Evolutionary conservation across 2,888 invertebrate species (phyloP), one percentile per base, ranked within the genome.

Genomic region (Byasa hedistus): DNA sequence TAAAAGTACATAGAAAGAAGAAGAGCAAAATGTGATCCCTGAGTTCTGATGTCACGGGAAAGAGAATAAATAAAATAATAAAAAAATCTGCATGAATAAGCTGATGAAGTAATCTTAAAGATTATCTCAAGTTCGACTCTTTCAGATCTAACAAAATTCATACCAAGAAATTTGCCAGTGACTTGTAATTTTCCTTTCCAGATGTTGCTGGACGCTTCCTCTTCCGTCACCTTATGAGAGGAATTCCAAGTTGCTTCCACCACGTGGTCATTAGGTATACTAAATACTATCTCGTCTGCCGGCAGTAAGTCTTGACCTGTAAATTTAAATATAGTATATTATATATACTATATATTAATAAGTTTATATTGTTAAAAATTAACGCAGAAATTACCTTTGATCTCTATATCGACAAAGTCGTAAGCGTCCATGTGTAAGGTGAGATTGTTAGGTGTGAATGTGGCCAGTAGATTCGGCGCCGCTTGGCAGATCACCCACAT

Each of bases 401-500:
- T 75, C 61, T 77, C 77, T 48, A 94, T 86, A 64, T 90, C 74
- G 60, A 93, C 80, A 32, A 82, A 83, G 3, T 74, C 69, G 32
- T 80, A 79, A 19, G 89, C 84, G 44, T 89, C 84, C 92, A 94
- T 94, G 70, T 91, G 85, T 3, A 94, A 73, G 3, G 83, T 78
- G 7, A 86, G 64, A 3, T 76, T 66, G 1, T 71, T 39, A 0
- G 91, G 89, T 1, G 72, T 57, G 81, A 90, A 93, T n/a, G 70
- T 76, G 3, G 88, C 89, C 4, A 79, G 76, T 65, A 89, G 76
- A 51, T 76, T 73, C 0, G 92, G 92, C 27, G 86, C 81, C 3
- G 82, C 74, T 78, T 92, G 89, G 73, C 92, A 92, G 54, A 93
- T 69, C 71, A 92, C 84, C 92, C 93, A 93, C 32, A 93, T 75